Percentiles rank a stretch among this genome's conserved stretches.
These are phyloP conservation scores for Trachythela sp. DNA, from an alignment of 64 coral and sea anemone species.

Conservation along the genomic window DNA sequence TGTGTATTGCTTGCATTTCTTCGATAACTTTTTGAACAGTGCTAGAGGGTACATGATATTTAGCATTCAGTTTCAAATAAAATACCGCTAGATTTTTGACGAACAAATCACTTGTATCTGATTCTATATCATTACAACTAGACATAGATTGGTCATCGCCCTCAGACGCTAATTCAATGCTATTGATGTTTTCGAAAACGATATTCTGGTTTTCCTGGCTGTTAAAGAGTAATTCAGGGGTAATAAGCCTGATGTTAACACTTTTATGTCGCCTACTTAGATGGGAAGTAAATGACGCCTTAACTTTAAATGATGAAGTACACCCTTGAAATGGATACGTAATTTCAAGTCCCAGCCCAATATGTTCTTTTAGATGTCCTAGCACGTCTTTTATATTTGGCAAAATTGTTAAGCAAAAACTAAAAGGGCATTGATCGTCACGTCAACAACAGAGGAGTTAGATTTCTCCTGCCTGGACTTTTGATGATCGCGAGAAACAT, in stretches of 20 bases:
- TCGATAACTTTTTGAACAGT: neutral
- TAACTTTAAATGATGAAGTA: neutral
- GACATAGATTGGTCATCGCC: neutral
- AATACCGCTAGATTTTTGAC: slow-evolving; percentile 14
- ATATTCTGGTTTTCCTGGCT: neutral
- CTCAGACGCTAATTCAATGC: neutral
- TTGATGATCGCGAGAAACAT: neutral
- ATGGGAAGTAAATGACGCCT: neutral
- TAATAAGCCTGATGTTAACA: neutral
- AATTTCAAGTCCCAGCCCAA: neutral
- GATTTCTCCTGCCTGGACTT: neutral
- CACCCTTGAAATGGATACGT: neutral
- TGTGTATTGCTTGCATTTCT: slow-evolving; percentile 1
- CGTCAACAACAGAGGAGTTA: neutral
- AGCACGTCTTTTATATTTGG: neutral
- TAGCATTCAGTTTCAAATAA: neutral
- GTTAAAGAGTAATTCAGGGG: neutral
- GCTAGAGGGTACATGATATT: neutral
- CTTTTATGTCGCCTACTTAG: slow-evolving; percentile 6
- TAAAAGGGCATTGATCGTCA: neutral
- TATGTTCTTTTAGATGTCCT: neutral
- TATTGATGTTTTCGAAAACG: neutral
- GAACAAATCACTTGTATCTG: neutral
- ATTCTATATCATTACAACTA: neutral
- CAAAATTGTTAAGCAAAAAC: neutral